Base-by-base conservation (phyloP, 2,113 vertebrate genomes). In the Amazona vittata region DNA sequence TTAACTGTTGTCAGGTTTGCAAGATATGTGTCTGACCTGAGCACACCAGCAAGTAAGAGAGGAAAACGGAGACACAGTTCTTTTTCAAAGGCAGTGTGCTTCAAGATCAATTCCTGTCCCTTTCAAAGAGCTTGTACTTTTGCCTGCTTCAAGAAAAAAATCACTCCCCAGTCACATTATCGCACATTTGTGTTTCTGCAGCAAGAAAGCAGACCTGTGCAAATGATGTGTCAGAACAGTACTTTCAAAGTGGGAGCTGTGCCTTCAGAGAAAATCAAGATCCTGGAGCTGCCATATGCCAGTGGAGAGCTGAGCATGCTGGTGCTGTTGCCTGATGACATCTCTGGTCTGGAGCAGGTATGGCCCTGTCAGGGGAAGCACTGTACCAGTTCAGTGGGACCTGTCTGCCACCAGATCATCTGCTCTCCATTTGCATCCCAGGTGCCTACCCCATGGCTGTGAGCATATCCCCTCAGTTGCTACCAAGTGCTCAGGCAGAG, bases 291-390 rank as follows among this genome's bases (percentile, higher is more conserved):
- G 39, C 39, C 39, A 12, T 41, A 41, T 41, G 39, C 39, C 39
- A 41, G 39, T 41, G 39, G 39, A 41, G 39, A 41, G 12, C 39
- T 41, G 39, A 41, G 39, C 39, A 41, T 41, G 39, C 39, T 41
- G 39, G 39, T 41, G 39, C 39, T 41, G 39, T 41, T 41, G 39
- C 39, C 39, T 41, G 39, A 41, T 41, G 39, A 41, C 39, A 41
- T 91, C 12, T 80, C 71, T 44, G 43, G 90, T 67, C 78, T 96
- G 79, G 93, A 94, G 69, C 69, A 93, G 95, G 95, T 96, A 91
- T 19, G 73, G 25, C 21, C 35, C 33, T 35, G 69, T 16, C 44
- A 46, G 25, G 52, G 33, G 21, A 71, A 62, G 64, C 31, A n/a
- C 33, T 20, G 33, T 52, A 18, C 3, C 20, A 5, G 10, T 37